Evolutionary conservation across 2,888 invertebrate genomes (phyloP).

Genomic region (Oxycera nigricornis): DNA sequence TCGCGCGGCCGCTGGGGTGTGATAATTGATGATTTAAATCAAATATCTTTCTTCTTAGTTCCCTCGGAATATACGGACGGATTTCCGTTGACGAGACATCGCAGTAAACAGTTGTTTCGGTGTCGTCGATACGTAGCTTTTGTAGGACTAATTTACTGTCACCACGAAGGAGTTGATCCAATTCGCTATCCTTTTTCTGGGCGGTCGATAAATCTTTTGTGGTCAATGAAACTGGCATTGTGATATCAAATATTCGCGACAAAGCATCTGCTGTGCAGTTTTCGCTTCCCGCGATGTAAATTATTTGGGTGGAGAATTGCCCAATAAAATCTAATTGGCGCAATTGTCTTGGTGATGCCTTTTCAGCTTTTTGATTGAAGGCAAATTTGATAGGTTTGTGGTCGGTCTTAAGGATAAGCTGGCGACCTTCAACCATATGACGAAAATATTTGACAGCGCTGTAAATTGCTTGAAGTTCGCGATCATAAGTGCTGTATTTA

Average conservation of each 20-base stretch:
- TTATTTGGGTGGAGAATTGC: constrained; percentile 17
- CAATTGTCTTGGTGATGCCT: constrained; percentile 54
- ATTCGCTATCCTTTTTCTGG: constrained; percentile 42
- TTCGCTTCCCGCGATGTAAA: constrained; percentile 6
- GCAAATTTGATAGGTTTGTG: constrained; percentile 48
- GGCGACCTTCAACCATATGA: constrained; percentile 44
- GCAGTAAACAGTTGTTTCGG: constrained; percentile 26
- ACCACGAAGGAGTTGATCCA: constrained; percentile 14
- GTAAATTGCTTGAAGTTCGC: too few species aligned
- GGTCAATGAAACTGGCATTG: constrained; percentile 24
- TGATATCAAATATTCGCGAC: neutral
- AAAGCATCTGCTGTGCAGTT: constrained; percentile 8
- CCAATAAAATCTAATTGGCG: constrained; percentile 51
- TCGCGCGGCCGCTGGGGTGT: constrained; percentile 37
- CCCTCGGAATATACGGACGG: neutral
- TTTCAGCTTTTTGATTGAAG: constrained; percentile 50
- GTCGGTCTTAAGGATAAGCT: constrained; percentile 27
- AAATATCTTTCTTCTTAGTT: constrained; percentile 44
- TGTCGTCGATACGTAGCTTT: constrained; percentile 19
- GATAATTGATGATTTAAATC: constrained; percentile 44
- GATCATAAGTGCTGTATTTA: too few species aligned
- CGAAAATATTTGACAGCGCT: constrained; percentile 40
- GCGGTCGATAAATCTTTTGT: constrained; percentile 42
- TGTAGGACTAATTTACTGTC: constrained; percentile 5
- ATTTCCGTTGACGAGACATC: neutral